Evolutionary conservation across 2,888 invertebrate species (phyloP), one percentile per base, ranked within the genome.

Genomic region (Abscondita cerata): DNA sequence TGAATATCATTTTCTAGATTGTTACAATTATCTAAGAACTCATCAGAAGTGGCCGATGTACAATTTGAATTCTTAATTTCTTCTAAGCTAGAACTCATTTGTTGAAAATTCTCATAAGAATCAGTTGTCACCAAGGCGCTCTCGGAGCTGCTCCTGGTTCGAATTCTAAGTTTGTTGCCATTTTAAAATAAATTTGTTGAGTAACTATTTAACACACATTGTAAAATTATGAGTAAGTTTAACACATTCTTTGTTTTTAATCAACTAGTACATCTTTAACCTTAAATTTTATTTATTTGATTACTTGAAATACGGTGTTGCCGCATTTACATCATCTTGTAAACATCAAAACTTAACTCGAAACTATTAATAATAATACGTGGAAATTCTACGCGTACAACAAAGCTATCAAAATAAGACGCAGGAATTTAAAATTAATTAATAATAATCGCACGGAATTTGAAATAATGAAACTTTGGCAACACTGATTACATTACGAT

Each of bases 81-180:
- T 68, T 86, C 85, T 51, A 89, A 83, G 73, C 86, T 86, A 8
- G 86, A 85, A 72, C 84, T 86, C 85, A 89, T 86, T 75, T 83
- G 82, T 41, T 87, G 88, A 70, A 89, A 87, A 70, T 90, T 89
- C 68, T 90, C 89, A 70, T 88, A 87, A 15, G 87, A 86, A 77
- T 89, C 89, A 5, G 89, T 87, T 1, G 90, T 87, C 52, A 91
- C 86, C 38, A 92, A 81, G 77, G 90, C 86, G 71, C 88, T 87
- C 75, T 90, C 91, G 80, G 75, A 44, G 85, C 83, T 52, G 86
- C 86, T 18, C 87, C 88, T 13, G 87, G 87, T 72, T 86, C 86
- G 11, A 78, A 72, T 67, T 80, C 78, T 25, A 71, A 67, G 57
- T 66, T 75, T 46, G 67, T 59, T 40, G 72, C 73, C 73, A 74